Evolutionary conservation across 2,797 vertebrate species (phyloP).

Genomic region (Lerista edwardsae): DNA sequence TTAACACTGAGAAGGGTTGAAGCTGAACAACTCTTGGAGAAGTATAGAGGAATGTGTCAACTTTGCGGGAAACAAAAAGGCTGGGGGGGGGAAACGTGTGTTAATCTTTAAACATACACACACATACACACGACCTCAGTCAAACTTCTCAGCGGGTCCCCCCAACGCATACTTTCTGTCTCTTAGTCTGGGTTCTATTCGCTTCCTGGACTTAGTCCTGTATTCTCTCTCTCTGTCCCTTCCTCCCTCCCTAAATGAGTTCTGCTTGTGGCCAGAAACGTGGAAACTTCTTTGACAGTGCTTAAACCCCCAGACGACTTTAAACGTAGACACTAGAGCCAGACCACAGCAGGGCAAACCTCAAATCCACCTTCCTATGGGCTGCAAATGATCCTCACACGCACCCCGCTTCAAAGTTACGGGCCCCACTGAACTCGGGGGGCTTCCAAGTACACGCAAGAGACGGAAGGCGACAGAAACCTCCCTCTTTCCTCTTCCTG

Average conservation of each 20-base stretch:
- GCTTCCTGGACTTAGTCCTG: neutral
- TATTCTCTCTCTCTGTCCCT: too few relatives aligned
- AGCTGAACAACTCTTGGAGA: neutral
- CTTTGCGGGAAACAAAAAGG: neutral
- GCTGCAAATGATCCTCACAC: neutral
- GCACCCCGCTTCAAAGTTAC: neutral
- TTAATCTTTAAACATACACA: neutral
- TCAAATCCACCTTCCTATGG: neutral
- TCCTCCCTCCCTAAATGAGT: neutral
- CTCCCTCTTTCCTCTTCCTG: neutral
- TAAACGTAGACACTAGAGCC: neutral
- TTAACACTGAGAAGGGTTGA: neutral
- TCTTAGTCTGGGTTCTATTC: neutral
- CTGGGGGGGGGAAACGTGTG: too few relatives aligned
- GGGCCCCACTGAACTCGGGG: slow-evolving; percentile 14
- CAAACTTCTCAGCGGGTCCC: neutral
- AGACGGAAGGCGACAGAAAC: neutral
- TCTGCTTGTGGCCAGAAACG: neutral
- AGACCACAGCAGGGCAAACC: neutral
- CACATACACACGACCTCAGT: neutral
- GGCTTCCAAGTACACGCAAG: slow-evolving; percentile 3
- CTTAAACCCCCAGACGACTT: neutral
- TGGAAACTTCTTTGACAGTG: neutral
- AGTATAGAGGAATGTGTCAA: neutral
- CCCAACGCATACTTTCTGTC: neutral